phyloP scores from a whole-genome alignment of 1,140 invertebrate species.

The Drosophila auraria region DNA sequence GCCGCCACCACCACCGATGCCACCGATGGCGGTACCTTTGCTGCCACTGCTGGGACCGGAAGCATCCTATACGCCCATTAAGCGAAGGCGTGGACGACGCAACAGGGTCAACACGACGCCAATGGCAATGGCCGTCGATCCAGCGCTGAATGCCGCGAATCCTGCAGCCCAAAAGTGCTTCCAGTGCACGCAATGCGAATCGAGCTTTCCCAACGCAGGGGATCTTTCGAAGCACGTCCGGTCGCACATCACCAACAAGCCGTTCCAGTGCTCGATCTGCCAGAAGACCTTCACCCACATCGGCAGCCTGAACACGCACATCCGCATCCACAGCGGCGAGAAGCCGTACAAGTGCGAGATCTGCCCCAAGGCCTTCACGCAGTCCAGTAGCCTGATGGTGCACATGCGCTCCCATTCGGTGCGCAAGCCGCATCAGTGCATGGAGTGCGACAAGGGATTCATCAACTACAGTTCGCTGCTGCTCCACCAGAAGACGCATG shows the following conservation, averaged over 20 bases:
- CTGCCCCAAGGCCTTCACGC: conserved; percentile 89
- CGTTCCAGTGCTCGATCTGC: conserved; percentile 85
- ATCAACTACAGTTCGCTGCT: conserved; percentile 81
- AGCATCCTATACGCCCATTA: conserved; percentile 33
- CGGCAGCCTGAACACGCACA: conserved; percentile 92
- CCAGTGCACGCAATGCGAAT: conserved; percentile 88
- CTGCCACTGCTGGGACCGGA: conserved; percentile 20
- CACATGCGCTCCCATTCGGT: conserved; percentile 90
- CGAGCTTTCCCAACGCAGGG: conserved; percentile 87
- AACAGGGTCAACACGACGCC: conserved; percentile 48
- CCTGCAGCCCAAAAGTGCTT: conserved; percentile 68
- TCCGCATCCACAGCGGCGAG: conserved; percentile 90
- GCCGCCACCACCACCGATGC: background rate
- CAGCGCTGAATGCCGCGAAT: conserved; percentile 21
- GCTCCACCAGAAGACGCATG: conserved; percentile 78
- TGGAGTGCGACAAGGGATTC: conserved; percentile 86
- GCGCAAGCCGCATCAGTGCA: conserved; percentile 89
- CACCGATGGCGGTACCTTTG: background rate
- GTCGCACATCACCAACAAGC: conserved; percentile 87
- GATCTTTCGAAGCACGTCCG: conserved; percentile 87
- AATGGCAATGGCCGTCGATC: conserved; percentile 2
- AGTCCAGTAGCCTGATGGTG: conserved; percentile 89
- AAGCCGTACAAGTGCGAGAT: conserved; percentile 85
- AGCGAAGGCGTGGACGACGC: conserved; percentile 69
- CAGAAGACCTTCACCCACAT: conserved; percentile 88